Evolutionary conservation across 2,797 vertebrate species (phyloP).

Genomic region (Cyclura pinguis): DNA sequence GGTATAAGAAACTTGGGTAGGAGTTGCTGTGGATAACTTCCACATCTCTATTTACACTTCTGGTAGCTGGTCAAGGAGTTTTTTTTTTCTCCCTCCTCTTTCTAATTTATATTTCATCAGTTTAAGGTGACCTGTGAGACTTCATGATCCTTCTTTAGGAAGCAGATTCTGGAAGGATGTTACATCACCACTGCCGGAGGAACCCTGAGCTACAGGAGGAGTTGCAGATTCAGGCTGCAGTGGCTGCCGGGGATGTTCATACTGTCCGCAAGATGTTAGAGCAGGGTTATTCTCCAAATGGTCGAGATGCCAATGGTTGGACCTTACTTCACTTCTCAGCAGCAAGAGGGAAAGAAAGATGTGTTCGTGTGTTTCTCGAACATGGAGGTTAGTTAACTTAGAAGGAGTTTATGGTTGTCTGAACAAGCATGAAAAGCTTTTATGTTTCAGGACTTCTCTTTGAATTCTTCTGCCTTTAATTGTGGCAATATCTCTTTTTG

Average conservation of each 20-base stretch:
- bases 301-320: slow-evolving; percentile 97
- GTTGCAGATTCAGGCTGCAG: slow-evolving; percentile 98
- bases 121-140: slow-evolving; percentile 75
- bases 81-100: slow-evolving; percentile 19
- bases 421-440: not conserved
- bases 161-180: slow-evolving; percentile 92
- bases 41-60: not conserved
- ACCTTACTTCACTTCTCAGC: slow-evolving; percentile 98
- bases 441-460: not conserved
- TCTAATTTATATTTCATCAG: slow-evolving; percentile 50
- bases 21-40: not conserved
- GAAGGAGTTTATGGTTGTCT: not conserved
- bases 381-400: slow-evolving; percentile 90
- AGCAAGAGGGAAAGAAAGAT: slow-evolving; percentile 96
- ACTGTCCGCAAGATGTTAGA: slow-evolving; percentile 97
- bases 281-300: slow-evolving; percentile 96
- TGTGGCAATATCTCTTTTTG: not conserved
- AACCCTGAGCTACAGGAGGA: slow-evolving; percentile 98
- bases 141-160: slow-evolving; percentile 82
- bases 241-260: slow-evolving; percentile 96
- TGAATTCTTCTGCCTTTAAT: not conserved
- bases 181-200: slow-evolving; percentile 98
- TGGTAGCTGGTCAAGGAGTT: not conserved
- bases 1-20: not conserved
- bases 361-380: slow-evolving; percentile 96